These are phyloP conservation scores for Dorcus hopei DNA, from an alignment of 2,888 invertebrate genomes.

Conservation along the genomic window DNA sequence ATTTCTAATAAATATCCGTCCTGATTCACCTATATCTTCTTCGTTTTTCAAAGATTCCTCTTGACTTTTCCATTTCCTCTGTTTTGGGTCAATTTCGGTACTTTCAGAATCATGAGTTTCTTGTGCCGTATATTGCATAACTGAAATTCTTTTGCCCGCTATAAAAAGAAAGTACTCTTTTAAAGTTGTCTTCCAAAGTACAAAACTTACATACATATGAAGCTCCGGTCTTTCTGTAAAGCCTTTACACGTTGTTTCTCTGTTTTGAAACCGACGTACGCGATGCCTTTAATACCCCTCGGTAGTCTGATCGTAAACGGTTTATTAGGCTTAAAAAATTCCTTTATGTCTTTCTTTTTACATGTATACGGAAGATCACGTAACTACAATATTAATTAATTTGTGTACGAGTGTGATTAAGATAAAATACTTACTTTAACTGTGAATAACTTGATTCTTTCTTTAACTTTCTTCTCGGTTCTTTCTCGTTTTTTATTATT, in stretches of 20 bases:
- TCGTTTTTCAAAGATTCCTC: conserved; percentile 64
- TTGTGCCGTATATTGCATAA: conserved; percentile 51
- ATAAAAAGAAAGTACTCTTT: conserved; percentile 12
- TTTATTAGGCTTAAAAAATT: conserved; percentile 79
- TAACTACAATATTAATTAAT: conserved; percentile 47
- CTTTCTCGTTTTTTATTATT: conserved; percentile 42
- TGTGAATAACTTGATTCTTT: conserved; percentile 53
- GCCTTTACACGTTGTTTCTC: conserved; percentile 78
- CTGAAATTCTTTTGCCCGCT: conserved; percentile 62
- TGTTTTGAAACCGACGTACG: conserved; percentile 85
- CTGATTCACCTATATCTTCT: conserved; percentile 84
- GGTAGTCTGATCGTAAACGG: conserved; percentile 79
- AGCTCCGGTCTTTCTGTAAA: conserved; percentile 78
- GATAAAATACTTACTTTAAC: conserved; percentile 53
- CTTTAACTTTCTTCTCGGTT: conserved; percentile 45
- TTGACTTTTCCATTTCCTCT: conserved; percentile 60
- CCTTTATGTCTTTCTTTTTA: conserved; percentile 79
- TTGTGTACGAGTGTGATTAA: neutral
- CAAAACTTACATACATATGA: conserved; percentile 70
- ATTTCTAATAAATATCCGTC: conserved; percentile 89
- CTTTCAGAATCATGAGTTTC: conserved; percentile 16
- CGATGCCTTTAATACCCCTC: conserved; percentile 74
- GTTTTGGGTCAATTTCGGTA: conserved; percentile 33
- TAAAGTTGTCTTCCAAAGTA: neutral
- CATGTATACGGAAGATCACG: conserved; percentile 74